Evolutionary conservation across 2,888 invertebrate genomes (phyloP), one percentile per base, ranked within the genome.

Genomic region (Eubasilissa splendida): DNA sequence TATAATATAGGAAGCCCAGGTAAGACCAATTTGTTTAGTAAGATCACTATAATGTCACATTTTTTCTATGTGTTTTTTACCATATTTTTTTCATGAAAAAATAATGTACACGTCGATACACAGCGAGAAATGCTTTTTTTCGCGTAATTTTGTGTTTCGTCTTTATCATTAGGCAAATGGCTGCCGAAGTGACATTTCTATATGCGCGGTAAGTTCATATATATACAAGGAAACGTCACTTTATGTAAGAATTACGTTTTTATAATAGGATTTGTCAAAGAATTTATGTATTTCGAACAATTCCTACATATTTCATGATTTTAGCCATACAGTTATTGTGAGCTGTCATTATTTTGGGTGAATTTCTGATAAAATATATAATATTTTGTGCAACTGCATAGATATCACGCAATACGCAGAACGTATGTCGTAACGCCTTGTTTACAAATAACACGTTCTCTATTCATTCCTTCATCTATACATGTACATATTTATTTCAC

Each of bases 171-270:
- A 70, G 80, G 90, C 90, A 90, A 90, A 90, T 90, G 90, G 90
- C 90, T 90, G 90, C 90, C 87, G 87, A 88, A 87, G 87, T 89
- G 89, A 88, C 88, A 87, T 81, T 85, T 86, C 85, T 86, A 86
- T 84, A 86, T 85, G 85, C 80, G 82, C 77, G 82, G 58, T 60
- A 60, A 70, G 71, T 71, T 70, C 63, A 52, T 77, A 77, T 77
- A 77, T 70, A 56, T 60, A 71, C 59, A 12, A 22, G 54, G 71
- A 73, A 73, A 73, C 71, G 71, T 73, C 71, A 73, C 56, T 73
- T 31, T 73, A 31, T 33, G 14, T 73, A 73, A 73, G 54, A 73
- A 56, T 73, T 11, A 56, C 52, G 58, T 33, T 73, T 54, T 42
- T n/a, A 31, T 56, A 12, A n/a, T 56, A 12, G 11, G 33, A 73